A percentile compares a stretch with the other conserved stretches of the same genome.
Conservation (phyloP, 1,140 invertebrate species). For the Procambarus virginalis region DNA sequence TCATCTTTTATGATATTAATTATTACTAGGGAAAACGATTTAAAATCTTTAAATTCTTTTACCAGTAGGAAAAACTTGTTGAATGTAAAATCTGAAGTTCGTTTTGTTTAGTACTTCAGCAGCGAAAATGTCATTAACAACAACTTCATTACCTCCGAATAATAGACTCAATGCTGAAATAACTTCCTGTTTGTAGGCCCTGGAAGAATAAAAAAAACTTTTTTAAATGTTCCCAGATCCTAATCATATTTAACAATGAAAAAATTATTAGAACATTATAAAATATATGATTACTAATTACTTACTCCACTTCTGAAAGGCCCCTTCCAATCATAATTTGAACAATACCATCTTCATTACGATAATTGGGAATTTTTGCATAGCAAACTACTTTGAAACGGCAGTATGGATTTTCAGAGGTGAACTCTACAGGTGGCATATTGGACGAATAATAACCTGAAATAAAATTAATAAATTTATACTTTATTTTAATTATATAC, state of each 20-base stretch:
- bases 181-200: conserved; percentile 29
- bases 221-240: not conserved
- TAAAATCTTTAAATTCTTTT: not conserved
- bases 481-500: no score
- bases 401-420: conserved; percentile 85
- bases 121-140: not conserved
- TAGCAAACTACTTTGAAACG: conserved; percentile 95
- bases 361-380: conserved; percentile 86
- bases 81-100: conserved; percentile 1
- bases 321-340: conserved; percentile 87
- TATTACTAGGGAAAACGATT: no score
- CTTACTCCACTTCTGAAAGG: conserved; percentile 82
- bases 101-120: not conserved
- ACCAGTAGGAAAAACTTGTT: not conserved
- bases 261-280: not conserved
- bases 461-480: not conserved
- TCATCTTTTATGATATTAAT: no score
- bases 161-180: not conserved
- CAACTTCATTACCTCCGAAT: conserved; percentile 8
- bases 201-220: not conserved
- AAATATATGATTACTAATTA: not conserved
- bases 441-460: conserved; percentile 36
- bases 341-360: conserved; percentile 91
- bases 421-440: conserved; percentile 37
- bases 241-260: not conserved